Evolutionary conservation across 2,113 vertebrate genomes (phyloP), one percentile per base, ranked within the genome.

Genomic region (Prionailurus viverrinus): DNA sequence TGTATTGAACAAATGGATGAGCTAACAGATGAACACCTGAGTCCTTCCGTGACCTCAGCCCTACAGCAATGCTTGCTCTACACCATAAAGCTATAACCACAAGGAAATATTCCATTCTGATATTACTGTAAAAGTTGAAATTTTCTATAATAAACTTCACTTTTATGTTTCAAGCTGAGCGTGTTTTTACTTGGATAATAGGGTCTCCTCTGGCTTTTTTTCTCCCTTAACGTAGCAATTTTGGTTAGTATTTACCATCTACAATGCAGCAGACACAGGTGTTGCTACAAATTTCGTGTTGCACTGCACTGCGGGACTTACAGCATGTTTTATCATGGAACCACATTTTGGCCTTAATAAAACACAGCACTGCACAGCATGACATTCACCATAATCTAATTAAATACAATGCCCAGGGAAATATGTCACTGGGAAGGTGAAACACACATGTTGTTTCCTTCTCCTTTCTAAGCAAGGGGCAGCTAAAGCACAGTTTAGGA

Each of bases 401-500:
- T 97, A 96, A 97, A 97, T 95, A 33, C 88, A 96, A 68, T 78
- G 78, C 93, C 91, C 91, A 94, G 93, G 95, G 96, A 97, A 97
- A 89, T 85, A 78, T 82, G 91, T 97, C 81, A 86, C 93, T n/a
- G n/a, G 61, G 61, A 81, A 95, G 91, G 71, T 79, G 69, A 94
- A 96, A 88, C 91, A 81, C 45, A 36, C 81, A 41, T 48, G 90
- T 53, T 71, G 81, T 87, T 92, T 91, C 29, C 58, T 84, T 83
- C 39, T 83, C 66, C n/a, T 71, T 88, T 74, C 90, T 53, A 68
- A 41, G 36, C 63, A 94, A 96, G 78, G 68, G 87, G 53, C 81
- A 92, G 65, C 45, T 74, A 71, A 81, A 6, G 53, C 69, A 89
- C 48, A 63, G 15, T 69, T 91, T 36, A 95, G 53, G 29, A 95